Conservation (phyloP, 1,140 invertebrate species). For the Oscheius sp. region DNA sequence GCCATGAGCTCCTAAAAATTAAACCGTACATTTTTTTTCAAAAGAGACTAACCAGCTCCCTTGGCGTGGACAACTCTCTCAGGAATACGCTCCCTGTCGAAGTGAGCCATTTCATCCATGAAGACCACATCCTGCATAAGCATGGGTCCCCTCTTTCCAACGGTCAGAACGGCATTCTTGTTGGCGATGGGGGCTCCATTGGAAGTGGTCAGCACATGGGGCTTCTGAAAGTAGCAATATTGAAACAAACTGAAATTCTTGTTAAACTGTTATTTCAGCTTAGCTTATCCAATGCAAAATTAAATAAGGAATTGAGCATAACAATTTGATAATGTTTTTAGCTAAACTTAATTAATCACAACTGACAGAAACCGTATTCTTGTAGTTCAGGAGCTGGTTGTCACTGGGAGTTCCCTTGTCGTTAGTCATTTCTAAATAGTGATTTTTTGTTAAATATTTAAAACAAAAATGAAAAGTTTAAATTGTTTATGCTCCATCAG, state of each 20-base stretch:
- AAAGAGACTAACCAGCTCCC: slow-evolving; percentile 81
- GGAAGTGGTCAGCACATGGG: slow-evolving; percentile 69
- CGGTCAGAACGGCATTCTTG: slow-evolving; percentile 76
- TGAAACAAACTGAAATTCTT: too few species aligned
- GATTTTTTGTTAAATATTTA: too few species aligned
- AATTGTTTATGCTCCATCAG: too few species aligned
- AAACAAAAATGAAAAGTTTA: too few species aligned
- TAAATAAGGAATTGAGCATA: too few species aligned
- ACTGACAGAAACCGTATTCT: slow-evolving; percentile 8
- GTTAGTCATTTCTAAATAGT: background rate
- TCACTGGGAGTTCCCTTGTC: slow-evolving; percentile 17
- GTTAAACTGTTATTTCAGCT: too few species aligned
- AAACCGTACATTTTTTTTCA: too few species aligned
- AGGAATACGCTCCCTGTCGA: slow-evolving; percentile 85
- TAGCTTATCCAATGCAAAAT: too few species aligned
- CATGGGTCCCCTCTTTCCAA: slow-evolving; percentile 81
- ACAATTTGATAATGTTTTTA: too few species aligned
- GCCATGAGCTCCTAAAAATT: slow-evolving; percentile 76
- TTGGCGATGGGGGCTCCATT: slow-evolving; percentile 77
- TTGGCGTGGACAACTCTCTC: slow-evolving; percentile 96
- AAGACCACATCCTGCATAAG: slow-evolving; percentile 81
- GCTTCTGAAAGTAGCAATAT: too few species aligned
- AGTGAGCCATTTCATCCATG: slow-evolving; percentile 83
- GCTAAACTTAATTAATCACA: too few species aligned
- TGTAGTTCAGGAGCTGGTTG: slow-evolving; percentile 28